Evolutionary conservation across 2,797 vertebrate genomes (phyloP).

Genomic region (Danio jaintianensis): DNA sequence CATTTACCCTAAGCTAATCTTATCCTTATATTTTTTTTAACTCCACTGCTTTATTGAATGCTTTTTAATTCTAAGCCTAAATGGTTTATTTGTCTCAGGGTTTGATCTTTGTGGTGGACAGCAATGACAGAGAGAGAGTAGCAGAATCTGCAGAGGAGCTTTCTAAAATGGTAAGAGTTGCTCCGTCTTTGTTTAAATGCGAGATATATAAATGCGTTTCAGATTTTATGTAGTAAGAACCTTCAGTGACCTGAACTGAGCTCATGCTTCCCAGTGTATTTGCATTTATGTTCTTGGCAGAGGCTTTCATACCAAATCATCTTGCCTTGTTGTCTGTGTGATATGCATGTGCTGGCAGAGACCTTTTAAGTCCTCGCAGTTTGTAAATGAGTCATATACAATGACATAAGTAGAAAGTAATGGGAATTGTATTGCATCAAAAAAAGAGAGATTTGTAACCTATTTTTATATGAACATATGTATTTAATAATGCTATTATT

Average conservation of each 20-base stretch:
- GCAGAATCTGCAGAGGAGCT: conserved; percentile 88
- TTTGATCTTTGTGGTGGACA: conserved; percentile 94
- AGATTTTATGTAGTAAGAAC: too few relatives aligned
- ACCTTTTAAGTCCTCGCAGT: too few relatives aligned
- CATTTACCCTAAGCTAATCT: neutral
- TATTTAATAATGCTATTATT: too few relatives aligned
- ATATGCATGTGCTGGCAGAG: too few relatives aligned
- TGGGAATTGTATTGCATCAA: too few relatives aligned
- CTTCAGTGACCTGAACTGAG: neutral
- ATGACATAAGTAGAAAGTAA: too few relatives aligned
- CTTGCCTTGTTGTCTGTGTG: too few relatives aligned
- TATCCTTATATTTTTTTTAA: neutral
- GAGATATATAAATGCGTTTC: too few relatives aligned
- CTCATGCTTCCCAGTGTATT: neutral
- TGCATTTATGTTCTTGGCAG: neutral
- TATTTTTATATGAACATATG: too few relatives aligned
- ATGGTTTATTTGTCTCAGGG: conserved; percentile 73
- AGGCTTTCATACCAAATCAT: neutral
- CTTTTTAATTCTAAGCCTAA: neutral
- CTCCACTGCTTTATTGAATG: neutral
- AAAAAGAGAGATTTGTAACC: too few relatives aligned
- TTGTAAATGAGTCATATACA: too few relatives aligned
- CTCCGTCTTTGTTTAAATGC: neutral
- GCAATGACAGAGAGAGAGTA: conserved; percentile 90
- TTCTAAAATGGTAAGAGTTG: conserved; percentile 85